These are phyloP conservation scores for Theristicus caerulescens DNA, from an alignment of 2,113 vertebrate genomes.

Conservation along the genomic window DNA sequence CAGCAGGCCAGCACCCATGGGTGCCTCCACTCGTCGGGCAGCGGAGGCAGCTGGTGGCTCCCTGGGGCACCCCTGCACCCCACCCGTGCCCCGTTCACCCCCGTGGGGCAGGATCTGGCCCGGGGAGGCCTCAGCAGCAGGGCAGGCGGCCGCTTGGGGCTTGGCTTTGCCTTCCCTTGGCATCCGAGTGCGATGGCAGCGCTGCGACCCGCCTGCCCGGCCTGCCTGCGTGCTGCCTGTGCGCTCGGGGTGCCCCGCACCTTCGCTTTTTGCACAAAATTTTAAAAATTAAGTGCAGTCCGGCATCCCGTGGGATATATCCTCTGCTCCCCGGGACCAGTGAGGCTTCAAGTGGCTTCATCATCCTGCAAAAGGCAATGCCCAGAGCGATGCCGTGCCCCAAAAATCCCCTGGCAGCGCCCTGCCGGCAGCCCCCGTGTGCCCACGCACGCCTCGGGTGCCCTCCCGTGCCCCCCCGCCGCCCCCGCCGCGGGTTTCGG, in stretches of 20 bases:
- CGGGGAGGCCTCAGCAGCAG: neutral
- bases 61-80: neutral
- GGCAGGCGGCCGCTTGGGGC: accelerated
- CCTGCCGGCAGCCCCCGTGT: neutral
- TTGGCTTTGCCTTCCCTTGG: neutral
- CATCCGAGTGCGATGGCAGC: accelerated
- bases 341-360: neutral
- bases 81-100: accelerated
- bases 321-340: accelerated
- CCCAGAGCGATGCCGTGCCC: neutral
- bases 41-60: neutral
- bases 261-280: neutral
- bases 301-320: accelerated
- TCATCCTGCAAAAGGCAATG: neutral
- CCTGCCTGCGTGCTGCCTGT: neutral
- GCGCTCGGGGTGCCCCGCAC: accelerated
- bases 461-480: accelerated
- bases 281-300: no score
- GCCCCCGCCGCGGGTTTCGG: neutral
- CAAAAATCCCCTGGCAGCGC: neutral
- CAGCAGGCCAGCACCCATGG: neutral
- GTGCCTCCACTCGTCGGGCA: accelerated
- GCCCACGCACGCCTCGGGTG: no score
- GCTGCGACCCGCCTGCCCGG: accelerated
- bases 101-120: neutral